Percentiles rank a stretch among this genome's conserved stretches.
phyloP scores from a whole-genome alignment of 2,888 invertebrate species.

The Xylophagus ater region DNA sequence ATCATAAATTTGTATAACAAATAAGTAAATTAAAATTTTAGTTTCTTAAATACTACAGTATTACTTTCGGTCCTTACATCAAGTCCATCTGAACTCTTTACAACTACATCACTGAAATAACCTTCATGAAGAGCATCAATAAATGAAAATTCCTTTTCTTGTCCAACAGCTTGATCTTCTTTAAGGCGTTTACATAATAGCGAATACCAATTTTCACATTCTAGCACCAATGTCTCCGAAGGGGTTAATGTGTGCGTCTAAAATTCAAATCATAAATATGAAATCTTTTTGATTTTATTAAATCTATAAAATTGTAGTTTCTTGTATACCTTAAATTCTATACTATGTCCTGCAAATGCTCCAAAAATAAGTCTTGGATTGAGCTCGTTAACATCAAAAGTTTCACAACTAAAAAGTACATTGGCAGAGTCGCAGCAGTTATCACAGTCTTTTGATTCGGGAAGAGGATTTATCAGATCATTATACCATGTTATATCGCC shows the following conservation, averaged over 20 bases:
- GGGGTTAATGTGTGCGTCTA: constrained; percentile 44
- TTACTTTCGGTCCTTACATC: constrained; percentile 21
- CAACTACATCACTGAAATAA: constrained; percentile 48
- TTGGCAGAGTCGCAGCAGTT: constrained; percentile 36
- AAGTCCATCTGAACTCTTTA: constrained; percentile 29
- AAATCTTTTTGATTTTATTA: no score
- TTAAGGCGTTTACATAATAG: constrained; percentile 48
- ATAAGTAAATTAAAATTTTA: constrained; percentile 8
- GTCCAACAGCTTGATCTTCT: constrained; percentile 39
- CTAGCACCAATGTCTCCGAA: constrained; percentile 44
- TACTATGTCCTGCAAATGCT: constrained; percentile 52
- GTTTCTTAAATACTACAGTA: no score
- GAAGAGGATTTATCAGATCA: constrained; percentile 40
- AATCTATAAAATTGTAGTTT: no score
- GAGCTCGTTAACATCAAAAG: constrained; percentile 45
- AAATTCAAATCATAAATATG: not conserved
- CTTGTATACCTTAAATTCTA: constrained; percentile 51
- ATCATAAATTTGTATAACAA: constrained; percentile 1
- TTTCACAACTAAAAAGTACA: constrained; percentile 55
- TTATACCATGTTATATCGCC: constrained; percentile 53
- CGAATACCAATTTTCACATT: constrained; percentile 52
- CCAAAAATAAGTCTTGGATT: constrained; percentile 45
- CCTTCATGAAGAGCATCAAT: constrained; percentile 53
- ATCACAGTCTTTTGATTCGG: constrained; percentile 30
- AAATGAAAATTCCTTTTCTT: constrained; percentile 49